Evolutionary conservation across 2,888 invertebrate species (phyloP).

Genomic region (Andrena praecox): DNA sequence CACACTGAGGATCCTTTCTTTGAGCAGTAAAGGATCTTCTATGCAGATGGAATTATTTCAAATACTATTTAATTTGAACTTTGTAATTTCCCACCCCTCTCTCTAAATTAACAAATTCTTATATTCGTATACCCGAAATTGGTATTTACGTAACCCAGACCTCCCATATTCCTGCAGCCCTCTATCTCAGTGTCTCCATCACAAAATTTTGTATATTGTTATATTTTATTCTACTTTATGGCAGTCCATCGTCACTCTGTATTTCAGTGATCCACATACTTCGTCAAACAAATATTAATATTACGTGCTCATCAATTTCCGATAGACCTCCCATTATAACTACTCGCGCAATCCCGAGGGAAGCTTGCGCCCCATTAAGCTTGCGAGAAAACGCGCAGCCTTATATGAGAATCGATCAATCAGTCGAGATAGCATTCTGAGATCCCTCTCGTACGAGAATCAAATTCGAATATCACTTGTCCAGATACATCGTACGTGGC

Average conservation of each 20-base stretch:
- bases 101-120: not conserved
- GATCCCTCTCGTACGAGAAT: constrained; percentile 23
- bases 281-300: constrained; percentile 7
- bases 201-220: not conserved
- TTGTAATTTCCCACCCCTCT: too few relatives aligned
- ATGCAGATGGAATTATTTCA: not conserved
- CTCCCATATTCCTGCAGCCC: not conserved
- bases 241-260: not conserved
- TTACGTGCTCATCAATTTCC: constrained; percentile 1
- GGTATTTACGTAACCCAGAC: too few relatives aligned
- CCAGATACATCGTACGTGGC: not conserved
- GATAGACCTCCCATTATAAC: not conserved
- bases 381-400: constrained; percentile 45
- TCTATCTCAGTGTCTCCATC: not conserved
- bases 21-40: not conserved
- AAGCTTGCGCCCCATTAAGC: constrained; percentile 26
- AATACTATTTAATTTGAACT: not conserved
- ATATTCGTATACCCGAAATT: not conserved
- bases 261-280: not conserved
- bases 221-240: not conserved
- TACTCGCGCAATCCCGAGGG: not conserved
- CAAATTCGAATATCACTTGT: constrained; percentile 2
- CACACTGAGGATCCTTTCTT: not conserved
- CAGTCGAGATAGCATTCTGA: constrained; percentile 49
- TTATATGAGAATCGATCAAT: constrained; percentile 50